Conservation (phyloP, 2,113 vertebrate genomes). For the Elanoides forficatus region DNA sequence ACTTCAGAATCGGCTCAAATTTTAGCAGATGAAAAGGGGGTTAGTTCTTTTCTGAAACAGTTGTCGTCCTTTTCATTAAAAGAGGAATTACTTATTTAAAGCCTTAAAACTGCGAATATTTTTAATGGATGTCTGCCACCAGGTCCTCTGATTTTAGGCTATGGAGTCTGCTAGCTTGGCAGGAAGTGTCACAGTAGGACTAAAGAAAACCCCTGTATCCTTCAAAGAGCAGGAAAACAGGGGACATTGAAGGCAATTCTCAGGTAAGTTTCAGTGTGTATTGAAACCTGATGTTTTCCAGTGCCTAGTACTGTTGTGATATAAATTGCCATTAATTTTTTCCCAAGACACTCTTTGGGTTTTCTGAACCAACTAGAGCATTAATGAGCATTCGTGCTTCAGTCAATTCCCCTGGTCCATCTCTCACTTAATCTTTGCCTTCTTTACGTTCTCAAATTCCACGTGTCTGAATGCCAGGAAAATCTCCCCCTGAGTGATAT, state of each 20-base stretch:
- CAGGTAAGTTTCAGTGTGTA: background rate
- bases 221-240: background rate
- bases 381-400: background rate
- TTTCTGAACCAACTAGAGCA: background rate
- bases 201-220: background rate
- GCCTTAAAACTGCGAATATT: background rate
- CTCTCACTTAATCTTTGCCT: background rate
- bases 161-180: background rate
- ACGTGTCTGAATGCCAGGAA: background rate
- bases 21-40: background rate
- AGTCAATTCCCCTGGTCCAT: background rate
- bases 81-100: background rate
- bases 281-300: background rate
- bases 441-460: background rate
- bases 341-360: background rate
- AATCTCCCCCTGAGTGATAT: background rate
- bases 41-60: background rate
- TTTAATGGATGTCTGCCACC: background rate
- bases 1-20: background rate
- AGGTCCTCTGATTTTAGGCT: background rate
- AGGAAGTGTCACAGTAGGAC: background rate
- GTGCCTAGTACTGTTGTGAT: background rate
- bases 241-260: background rate
- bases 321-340: conserved; percentile 12
- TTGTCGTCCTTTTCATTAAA: background rate